A percentile compares a stretch with the other conserved stretches of the same genome.
These are phyloP conservation scores for Caenorhabditis sp. DNA, from an alignment of 2,888 invertebrate genomes.

Conservation along the genomic window DNA sequence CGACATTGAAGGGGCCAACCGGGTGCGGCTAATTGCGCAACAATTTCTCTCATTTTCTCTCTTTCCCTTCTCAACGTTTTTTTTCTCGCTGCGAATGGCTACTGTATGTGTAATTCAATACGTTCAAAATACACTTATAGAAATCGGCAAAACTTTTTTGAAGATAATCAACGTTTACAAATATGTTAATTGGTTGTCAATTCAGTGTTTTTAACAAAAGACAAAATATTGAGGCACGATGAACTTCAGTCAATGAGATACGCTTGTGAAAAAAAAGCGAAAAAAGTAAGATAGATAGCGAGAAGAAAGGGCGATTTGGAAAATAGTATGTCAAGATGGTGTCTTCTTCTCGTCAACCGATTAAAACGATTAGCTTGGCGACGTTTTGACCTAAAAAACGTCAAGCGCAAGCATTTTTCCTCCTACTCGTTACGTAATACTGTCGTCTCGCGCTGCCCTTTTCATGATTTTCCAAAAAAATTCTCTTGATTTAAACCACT, in stretches of 20 bases:
- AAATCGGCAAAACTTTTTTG: not conserved
- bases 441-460: slow-evolving; percentile 9
- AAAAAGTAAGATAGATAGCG: not conserved
- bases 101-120: not conserved
- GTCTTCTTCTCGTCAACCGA: slow-evolving; percentile 17
- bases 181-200: not conserved
- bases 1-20: not conserved
- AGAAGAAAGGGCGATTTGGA: not conserved
- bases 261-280: not conserved
- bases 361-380: slow-evolving; percentile 43
- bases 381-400: slow-evolving; percentile 44
- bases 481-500: slow-evolving; percentile 11
- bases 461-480: slow-evolving; percentile 2
- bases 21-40: slow-evolving; percentile 41
- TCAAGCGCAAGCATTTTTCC: slow-evolving; percentile 20
- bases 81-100: not conserved
- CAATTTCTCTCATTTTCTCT: slow-evolving; percentile 8
- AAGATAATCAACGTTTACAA: not conserved
- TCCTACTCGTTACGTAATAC: not conserved
- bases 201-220: not conserved
- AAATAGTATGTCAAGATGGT: not conserved
- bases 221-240: not conserved
- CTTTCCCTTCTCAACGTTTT: too few relatives aligned
- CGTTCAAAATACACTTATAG: not conserved
- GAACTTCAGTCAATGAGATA: too few relatives aligned